Conservation (phyloP, 2,888 invertebrate genomes). For the Colostygia pectinataria region DNA sequence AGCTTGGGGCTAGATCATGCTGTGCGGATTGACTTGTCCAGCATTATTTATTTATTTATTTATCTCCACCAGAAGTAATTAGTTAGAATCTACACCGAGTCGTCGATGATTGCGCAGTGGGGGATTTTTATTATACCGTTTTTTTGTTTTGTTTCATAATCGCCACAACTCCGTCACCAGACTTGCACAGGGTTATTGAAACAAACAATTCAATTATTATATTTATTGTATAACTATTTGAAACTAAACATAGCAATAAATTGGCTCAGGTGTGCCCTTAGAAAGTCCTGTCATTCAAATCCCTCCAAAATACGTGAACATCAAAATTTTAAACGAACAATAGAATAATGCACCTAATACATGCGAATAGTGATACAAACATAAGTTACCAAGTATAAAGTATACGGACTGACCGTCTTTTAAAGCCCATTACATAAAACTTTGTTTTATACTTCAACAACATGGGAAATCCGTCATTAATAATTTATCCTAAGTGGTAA, state of each 20-base stretch:
- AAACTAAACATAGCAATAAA: slow-evolving; percentile 73
- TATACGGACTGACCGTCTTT: slow-evolving; percentile 37
- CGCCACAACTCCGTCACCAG: no score
- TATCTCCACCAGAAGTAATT: no score
- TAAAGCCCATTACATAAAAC: slow-evolving; percentile 40
- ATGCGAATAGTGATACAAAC: slow-evolving; percentile 65
- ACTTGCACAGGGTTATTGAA: no score
- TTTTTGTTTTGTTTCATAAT: no score
- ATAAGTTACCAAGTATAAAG: slow-evolving; percentile 43
- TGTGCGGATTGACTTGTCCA: no score
- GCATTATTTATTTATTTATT: no score
- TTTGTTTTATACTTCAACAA: slow-evolving; percentile 40
- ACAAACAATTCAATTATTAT: slow-evolving; percentile 42
- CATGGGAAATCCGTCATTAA: slow-evolving; percentile 34
- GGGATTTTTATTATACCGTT: no score
- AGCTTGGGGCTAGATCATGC: no score
- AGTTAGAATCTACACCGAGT: no score
- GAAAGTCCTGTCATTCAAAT: slow-evolving; percentile 53
- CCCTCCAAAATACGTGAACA: slow-evolving; percentile 67
- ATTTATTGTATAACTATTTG: slow-evolving; percentile 74
- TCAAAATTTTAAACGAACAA: slow-evolving; percentile 67
- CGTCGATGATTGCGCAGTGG: no score
- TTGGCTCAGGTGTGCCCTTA: slow-evolving; percentile 59
- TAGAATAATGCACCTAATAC: slow-evolving; percentile 69
- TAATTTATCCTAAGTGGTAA: slow-evolving; percentile 47